A percentile compares a stretch with the other conserved stretches of the same genome.
These are phyloP conservation scores for Carcharodon carcharias DNA, from an alignment of 2,797 vertebrate genomes.

Conservation along the genomic window DNA sequence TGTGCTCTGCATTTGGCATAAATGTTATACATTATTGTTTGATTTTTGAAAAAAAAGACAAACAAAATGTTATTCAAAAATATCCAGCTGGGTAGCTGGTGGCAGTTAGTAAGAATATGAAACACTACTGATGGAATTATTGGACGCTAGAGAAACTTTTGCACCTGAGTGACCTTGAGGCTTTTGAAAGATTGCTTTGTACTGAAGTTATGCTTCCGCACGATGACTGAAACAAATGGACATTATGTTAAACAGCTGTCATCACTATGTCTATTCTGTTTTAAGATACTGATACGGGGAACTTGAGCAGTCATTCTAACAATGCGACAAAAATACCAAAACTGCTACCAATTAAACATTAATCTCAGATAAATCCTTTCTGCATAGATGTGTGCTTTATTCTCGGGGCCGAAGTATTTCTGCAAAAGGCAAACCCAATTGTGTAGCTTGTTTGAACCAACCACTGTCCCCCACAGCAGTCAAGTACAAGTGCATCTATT, in stretches of 20 bases:
- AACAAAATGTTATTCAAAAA: not conserved
- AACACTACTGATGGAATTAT: not conserved
- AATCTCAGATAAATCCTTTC: not conserved
- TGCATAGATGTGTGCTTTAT: not conserved
- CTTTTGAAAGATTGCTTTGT: not conserved
- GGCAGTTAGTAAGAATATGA: not conserved
- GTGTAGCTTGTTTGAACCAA: not conserved
- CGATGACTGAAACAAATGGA: not conserved
- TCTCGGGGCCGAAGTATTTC: not conserved
- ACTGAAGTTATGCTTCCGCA: not conserved
- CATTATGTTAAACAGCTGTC: not conserved
- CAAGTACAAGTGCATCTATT: constrained; percentile 28
- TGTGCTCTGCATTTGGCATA: not conserved
- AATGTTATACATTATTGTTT: not conserved
- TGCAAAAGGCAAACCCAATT: not conserved
- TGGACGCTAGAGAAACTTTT: not conserved
- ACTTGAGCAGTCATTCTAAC: not conserved
- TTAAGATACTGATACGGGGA: not conserved
- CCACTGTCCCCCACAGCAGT: not conserved
- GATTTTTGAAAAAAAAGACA: not conserved
- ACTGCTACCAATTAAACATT: not conserved
- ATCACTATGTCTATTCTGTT: not conserved
- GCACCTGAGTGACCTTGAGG: not conserved
- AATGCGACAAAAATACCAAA: not conserved
- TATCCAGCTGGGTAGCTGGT: too few relatives aligned